Conservation (phyloP, 2,888 invertebrate genomes). For the Helleia helle region DNA sequence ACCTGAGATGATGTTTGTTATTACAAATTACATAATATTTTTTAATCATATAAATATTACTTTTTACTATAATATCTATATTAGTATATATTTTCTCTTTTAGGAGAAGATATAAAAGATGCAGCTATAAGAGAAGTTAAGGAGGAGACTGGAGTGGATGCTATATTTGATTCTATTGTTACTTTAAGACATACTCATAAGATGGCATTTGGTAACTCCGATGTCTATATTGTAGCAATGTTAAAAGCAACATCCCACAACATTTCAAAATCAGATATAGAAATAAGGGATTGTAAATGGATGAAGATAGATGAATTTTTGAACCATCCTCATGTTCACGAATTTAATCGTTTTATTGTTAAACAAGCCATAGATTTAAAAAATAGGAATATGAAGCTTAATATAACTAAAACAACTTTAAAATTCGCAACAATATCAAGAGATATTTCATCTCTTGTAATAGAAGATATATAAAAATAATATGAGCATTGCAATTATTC, state of each 20-base stretch:
- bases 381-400: constrained; percentile 74
- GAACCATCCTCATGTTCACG: constrained; percentile 80
- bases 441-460: constrained; percentile 44
- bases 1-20: too few relatives aligned
- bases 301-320: constrained; percentile 85
- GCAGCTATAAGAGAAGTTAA: constrained; percentile 89
- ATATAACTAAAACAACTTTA: constrained; percentile 60
- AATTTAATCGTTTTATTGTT: constrained; percentile 80
- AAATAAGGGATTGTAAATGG: constrained; percentile 87
- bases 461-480: constrained; percentile 39
- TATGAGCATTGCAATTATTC: too few relatives aligned
- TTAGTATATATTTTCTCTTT: too few relatives aligned
- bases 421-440: constrained; percentile 38
- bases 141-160: constrained; percentile 91
- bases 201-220: constrained; percentile 86
- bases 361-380: constrained; percentile 78
- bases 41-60: too few relatives aligned
- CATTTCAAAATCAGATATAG: constrained; percentile 81
- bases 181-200: constrained; percentile 85
- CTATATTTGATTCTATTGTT: constrained; percentile 83
- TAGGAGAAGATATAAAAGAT: constrained; percentile 87
- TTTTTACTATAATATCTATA: too few relatives aligned
- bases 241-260: constrained; percentile 77
- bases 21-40: too few relatives aligned
- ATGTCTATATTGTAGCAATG: constrained; percentile 86